Percentiles rank a stretch among this genome's conserved stretches.
Conservation (phyloP, 2,797 vertebrate genomes). For the Aulostomus chinensis region DNA sequence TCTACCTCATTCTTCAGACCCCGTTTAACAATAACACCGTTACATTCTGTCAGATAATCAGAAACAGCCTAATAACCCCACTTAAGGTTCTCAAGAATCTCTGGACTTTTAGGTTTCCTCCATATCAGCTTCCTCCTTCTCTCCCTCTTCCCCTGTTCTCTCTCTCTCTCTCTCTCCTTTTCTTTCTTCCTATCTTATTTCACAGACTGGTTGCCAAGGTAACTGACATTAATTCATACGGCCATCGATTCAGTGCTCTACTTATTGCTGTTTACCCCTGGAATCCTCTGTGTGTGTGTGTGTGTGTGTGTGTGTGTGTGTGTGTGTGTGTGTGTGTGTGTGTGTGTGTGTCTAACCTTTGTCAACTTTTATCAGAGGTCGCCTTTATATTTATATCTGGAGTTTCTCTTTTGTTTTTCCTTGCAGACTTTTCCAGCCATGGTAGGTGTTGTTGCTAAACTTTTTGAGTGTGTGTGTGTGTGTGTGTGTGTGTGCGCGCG, state of each 20-base stretch:
- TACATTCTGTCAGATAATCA: no score
- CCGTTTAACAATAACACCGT: no score
- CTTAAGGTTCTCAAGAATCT: no score
- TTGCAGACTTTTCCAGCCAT: background rate
- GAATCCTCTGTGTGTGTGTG: background rate
- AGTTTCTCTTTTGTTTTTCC: background rate
- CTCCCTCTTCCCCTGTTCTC: no score
- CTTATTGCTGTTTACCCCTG: slow-evolving; percentile 44
- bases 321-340: background rate
- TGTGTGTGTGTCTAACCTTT: background rate
- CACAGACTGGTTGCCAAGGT: slow-evolving; percentile 53
- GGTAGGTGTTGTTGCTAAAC: background rate
- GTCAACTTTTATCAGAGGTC: slow-evolving; percentile 5
- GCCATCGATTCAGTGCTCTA: slow-evolving; percentile 31
- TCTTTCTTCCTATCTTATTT: slow-evolving; percentile 26
- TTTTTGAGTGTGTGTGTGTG: background rate
- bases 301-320: background rate
- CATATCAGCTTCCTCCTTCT: no score
- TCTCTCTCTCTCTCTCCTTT: background rate
- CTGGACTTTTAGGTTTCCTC: no score
- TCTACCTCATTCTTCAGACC: no score
- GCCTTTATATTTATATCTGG: background rate
- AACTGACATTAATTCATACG: slow-evolving; percentile 59
- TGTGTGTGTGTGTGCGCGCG: background rate
- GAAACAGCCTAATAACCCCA: no score